Base-by-base conservation (phyloP, 2,888 invertebrate species). In the Pseudolycoriella hygida region DNA sequence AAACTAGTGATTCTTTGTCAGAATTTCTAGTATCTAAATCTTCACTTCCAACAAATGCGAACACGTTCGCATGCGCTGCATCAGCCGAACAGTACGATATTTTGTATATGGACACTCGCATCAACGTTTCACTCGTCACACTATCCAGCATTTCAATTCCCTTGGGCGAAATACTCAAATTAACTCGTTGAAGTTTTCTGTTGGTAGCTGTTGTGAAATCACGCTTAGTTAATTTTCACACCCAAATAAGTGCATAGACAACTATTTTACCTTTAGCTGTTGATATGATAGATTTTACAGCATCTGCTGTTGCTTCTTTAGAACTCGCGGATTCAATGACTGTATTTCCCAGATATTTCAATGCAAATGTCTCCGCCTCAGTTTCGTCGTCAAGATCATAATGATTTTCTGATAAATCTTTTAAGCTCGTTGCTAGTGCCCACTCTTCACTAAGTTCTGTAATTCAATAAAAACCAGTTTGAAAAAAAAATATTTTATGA, bases 1-100 rank as follows among this genome's bases (percentile, higher is more conserved):
- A 90, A 55, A 86, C 80, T 67, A 87, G 80, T 12, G 77, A 74
- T 56, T 88, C 86, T 51, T 80, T 78, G 47, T 77, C 73, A 30
- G 80, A 75, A 6, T 20, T 17, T 4, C 19, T 46, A 12, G 43
- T 20, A 44, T 45, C 19, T 17, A 20, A 11, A n/a, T 47, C 20
- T 5, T 42, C 38, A 25, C 19, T 30, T 20, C 17, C 15, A 41
- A 73, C 71, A 63, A 89, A 90, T 0, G 89, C 87, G 62, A 90
- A 88, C 11, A 90, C 82, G 51, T 85, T 81, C 30, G 83, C 80
- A 61, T 86, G 83, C 2, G 78, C 74, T 4, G 83, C 80, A 60
- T 90, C 88, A 41, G 88, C 86, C 17, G 88, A 87, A 60, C 90
- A 90, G 60, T 89, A 89, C 0, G 87, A 87, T 56, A 92, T 89